A percentile compares a stretch with the other conserved stretches of the same genome.
phyloP scores from a whole-genome alignment of 2,113 vertebrate genomes.

The Tauraco erythrolophus region DNA sequence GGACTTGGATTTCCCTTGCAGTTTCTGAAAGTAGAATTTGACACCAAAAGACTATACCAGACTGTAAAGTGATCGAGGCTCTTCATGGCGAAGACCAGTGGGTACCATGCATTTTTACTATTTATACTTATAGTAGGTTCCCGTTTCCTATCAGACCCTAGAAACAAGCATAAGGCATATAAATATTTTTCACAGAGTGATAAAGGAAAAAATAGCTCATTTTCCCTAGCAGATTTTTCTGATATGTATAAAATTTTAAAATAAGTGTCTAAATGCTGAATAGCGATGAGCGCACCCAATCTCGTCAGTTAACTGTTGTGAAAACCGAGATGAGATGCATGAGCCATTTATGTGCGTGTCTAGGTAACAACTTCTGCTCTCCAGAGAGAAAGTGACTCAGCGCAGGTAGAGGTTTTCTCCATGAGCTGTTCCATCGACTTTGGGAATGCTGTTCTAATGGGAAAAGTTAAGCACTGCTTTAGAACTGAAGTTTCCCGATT shows the following conservation, averaged over 20 bases:
- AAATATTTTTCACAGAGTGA: not conserved
- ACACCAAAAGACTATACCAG: not conserved
- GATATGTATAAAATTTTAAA: not conserved
- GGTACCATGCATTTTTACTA: not conserved
- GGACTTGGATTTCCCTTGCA: not conserved
- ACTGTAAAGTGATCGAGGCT: not conserved
- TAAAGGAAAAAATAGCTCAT: not conserved
- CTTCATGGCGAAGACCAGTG: not conserved
- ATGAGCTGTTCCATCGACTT: not conserved
- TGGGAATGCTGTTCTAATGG: not conserved
- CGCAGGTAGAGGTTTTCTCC: not conserved
- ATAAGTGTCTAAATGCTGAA: not conserved
- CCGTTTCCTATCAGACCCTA: not conserved
- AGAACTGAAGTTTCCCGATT: not conserved
- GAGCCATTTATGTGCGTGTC: not conserved
- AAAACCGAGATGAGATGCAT: not conserved
- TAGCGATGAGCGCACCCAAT: fast-evolving
- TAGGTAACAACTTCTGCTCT: not conserved
- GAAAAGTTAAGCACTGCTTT: not conserved
- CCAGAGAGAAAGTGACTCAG: not conserved
- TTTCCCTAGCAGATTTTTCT: not conserved
- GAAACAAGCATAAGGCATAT: not conserved
- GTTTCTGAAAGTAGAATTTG: not conserved
- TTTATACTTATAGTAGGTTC: not conserved
- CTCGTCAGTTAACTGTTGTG: fast-evolving